Evolutionary conservation across 2,797 vertebrate species (phyloP).

Genomic region (Enteromius fasciolatus): DNA sequence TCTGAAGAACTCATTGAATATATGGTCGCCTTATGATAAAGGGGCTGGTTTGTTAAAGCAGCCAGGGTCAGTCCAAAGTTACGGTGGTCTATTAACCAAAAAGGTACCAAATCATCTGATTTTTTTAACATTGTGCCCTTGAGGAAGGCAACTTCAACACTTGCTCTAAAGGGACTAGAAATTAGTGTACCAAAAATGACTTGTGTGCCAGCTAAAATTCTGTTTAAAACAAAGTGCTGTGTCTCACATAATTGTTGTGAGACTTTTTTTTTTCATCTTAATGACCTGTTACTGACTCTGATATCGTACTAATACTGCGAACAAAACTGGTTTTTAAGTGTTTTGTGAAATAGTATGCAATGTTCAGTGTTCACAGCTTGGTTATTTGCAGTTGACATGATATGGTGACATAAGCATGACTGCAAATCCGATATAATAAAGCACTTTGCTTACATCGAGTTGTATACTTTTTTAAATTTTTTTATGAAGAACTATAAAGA

Average conservation of each 20-base stretch:
- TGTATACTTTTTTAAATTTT: constrained; percentile 22
- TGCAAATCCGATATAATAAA: constrained; percentile 72
- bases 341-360: constrained; percentile 54
- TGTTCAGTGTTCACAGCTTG: constrained; percentile 65
- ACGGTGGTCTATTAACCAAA: constrained; percentile 5
- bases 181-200: constrained; percentile 24
- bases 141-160: constrained; percentile 23
- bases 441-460: constrained; percentile 61
- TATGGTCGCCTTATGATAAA: constrained; percentile 16
- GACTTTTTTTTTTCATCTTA: constrained; percentile 62
- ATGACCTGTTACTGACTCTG: constrained; percentile 37
- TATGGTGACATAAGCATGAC: constrained; percentile 66
- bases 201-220: constrained; percentile 6
- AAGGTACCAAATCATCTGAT: constrained; percentile 48
- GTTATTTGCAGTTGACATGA: constrained; percentile 66
- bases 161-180: constrained; percentile 13
- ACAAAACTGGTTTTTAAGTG: constrained; percentile 66
- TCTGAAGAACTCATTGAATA: constrained; percentile 27
- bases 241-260: constrained; percentile 63
- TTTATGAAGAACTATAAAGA: background rate
- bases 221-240: constrained; percentile 57
- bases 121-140: constrained; percentile 49
- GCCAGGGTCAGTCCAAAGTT: constrained; percentile 10
- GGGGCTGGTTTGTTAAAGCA: constrained; percentile 4
- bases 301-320: constrained; percentile 47